Evolutionary conservation across 2,113 vertebrate species (phyloP).

Genomic region (Varanus salvator): DNA sequence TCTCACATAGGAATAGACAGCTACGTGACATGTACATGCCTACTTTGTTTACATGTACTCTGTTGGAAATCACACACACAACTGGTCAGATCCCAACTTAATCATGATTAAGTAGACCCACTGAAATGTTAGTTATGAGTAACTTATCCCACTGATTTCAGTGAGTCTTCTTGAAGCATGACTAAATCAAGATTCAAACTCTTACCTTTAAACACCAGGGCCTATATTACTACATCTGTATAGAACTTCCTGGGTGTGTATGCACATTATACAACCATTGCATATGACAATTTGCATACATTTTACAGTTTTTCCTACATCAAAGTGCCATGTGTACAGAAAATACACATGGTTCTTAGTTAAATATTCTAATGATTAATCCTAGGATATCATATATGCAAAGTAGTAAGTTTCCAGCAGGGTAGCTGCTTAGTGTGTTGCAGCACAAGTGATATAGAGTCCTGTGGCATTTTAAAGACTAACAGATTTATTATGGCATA

Average conservation of each 20-base stretch:
- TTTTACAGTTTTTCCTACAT: background rate
- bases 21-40: background rate
- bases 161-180: too few species aligned
- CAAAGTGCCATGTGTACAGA: background rate
- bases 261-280: background rate
- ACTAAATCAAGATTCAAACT: too few species aligned
- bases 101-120: too few species aligned
- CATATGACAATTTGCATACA: background rate
- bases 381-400: background rate
- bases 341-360: background rate
- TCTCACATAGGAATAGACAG: background rate
- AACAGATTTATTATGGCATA: too few species aligned
- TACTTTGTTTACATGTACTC: background rate
- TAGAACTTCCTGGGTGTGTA: background rate
- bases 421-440: too few species aligned
- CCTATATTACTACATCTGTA: background rate
- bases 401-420: background rate
- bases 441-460: too few species aligned
- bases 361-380: constrained; percentile 9
- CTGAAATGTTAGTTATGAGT: too few species aligned
- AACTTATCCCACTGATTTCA: too few species aligned
- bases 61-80: background rate
- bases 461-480: too few species aligned
- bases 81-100: too few species aligned
- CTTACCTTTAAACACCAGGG: background rate